A percentile compares a stretch with the other conserved stretches of the same genome.
phyloP scores from a whole-genome alignment of 1,140 invertebrate species.

The Drosophila elegans region DNA sequence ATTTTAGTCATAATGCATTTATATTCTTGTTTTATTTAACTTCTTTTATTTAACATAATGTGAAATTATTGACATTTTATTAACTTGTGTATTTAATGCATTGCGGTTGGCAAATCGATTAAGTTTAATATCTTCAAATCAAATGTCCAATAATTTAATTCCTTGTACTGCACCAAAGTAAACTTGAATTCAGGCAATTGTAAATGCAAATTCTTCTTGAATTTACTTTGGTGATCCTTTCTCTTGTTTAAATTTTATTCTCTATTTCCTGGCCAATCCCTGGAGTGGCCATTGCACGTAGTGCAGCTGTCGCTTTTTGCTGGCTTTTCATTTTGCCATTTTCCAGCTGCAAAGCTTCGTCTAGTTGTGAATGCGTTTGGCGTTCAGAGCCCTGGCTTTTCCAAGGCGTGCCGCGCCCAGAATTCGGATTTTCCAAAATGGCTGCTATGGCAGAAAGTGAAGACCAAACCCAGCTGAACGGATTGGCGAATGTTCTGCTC shows the following conservation, averaged over 20 bases:
- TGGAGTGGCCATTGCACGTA: conserved; percentile 25
- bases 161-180: too few relatives aligned
- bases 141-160: too few relatives aligned
- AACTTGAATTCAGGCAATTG: background rate
- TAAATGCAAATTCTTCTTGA: conserved; percentile 11
- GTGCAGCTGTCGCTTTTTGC: conserved; percentile 2
- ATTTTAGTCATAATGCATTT: too few relatives aligned
- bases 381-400: conserved; percentile 30
- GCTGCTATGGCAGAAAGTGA: conserved; percentile 6
- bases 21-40: too few relatives aligned
- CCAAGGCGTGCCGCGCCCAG: conserved; percentile 43
- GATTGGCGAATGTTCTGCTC: background rate
- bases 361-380: conserved; percentile 44
- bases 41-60: too few relatives aligned
- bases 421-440: conserved; percentile 39
- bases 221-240: conserved; percentile 3
- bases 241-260: background rate
- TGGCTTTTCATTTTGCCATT: conserved; percentile 43
- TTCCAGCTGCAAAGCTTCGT: conserved; percentile 31
- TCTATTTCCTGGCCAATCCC: conserved; percentile 14
- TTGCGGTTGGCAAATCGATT: too few relatives aligned
- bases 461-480: conserved; percentile 8
- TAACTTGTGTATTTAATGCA: too few relatives aligned
- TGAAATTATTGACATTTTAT: too few relatives aligned
- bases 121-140: too few relatives aligned